Base-by-base conservation (phyloP, 1,140 invertebrate genomes). In the Gryon sp. region DNA sequence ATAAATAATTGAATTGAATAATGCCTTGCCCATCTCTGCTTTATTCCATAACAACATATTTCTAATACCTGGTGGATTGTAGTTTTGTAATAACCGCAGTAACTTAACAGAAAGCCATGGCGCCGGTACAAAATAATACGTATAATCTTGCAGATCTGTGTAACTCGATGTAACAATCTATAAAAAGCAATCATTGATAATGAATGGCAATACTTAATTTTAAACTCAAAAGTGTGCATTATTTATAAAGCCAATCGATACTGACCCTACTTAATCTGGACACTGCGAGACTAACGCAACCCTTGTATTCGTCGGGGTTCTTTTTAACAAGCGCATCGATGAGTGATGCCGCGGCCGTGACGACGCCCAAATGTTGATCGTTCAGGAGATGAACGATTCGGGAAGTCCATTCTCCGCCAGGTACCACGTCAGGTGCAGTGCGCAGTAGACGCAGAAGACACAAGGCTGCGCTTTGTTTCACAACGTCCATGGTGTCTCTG, bases 21-120 rank as follows among this genome's bases (percentile, higher is more conserved):
- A n/a, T n/a, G n/a, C n/a, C n/a, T n/a, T n/a, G n/a, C n/a, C n/a
- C n/a, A n/a, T n/a, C n/a, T n/a, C n/a, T n/a, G n/a, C n/a, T n/a
- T n/a, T n/a, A n/a, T n/a, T n/a, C n/a, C n/a, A n/a, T n/a, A n/a
- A n/a, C n/a, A 32, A 19, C 0, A 30, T 1, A 12, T 9, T 6
- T 28, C 19, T 22, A 30, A 41, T 93, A 92, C 95, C 95, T 84
- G 97, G 97, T 18, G 98, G 97, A 59, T 97, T 98, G 86, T 99
- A 99, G 87, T 99, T 99, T 90, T 99, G 99, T 62, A 99, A 89
- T 50, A 99, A 91, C 78, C 98, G 91, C 55, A 99, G 90, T 41
- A 99, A 90, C 90, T 99, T 99, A 2, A 99, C 98, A 52, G 98
- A 99, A 0, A 99, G 91, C 99, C 99, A 99, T 8, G 99, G 99